Percentiles rank a stretch among this genome's conserved stretches.
phyloP scores from a whole-genome alignment of 1,140 invertebrate species.

The Panulirus ornatus region DNA sequence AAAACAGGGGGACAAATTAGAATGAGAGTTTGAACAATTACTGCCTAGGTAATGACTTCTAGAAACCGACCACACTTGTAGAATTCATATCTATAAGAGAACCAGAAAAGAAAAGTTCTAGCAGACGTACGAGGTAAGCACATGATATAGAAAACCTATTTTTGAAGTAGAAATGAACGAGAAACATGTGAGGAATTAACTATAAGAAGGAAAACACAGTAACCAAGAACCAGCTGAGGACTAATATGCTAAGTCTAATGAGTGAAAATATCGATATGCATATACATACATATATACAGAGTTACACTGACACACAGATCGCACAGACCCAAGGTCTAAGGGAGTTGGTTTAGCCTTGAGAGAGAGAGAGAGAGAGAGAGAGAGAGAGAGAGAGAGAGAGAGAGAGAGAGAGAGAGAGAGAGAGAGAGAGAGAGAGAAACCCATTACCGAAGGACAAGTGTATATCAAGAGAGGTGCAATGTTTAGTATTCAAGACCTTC shows the following conservation, averaged over 20 bases:
- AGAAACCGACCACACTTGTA: too few species aligned
- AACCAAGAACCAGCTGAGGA: neutral
- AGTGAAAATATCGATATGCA: neutral
- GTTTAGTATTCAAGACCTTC: too few species aligned
- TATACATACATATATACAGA: neutral
- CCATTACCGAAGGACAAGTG: neutral
- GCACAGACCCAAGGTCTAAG: neutral
- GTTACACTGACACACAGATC: neutral
- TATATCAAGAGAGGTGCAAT: too few species aligned
- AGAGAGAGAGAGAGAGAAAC: neutral
- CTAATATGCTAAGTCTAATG: neutral
- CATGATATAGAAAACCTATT: too few species aligned
- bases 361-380: neutral
- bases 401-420: constrained; percentile 7
- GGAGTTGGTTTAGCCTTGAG: too few species aligned
- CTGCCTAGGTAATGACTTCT: too few species aligned
- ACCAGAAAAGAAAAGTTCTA: too few species aligned
- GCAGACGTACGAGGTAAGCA: too few species aligned
- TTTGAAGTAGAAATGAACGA: too few species aligned
- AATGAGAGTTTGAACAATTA: too few species aligned
- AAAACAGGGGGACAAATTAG: too few species aligned
- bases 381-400: neutral
- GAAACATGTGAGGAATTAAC: neutral
- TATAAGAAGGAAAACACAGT: neutral
- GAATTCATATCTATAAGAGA: too few species aligned